Evolutionary conservation across 2,888 invertebrate species (phyloP), one percentile per base, ranked within the genome.

Genomic region (Corbicula japonica): DNA sequence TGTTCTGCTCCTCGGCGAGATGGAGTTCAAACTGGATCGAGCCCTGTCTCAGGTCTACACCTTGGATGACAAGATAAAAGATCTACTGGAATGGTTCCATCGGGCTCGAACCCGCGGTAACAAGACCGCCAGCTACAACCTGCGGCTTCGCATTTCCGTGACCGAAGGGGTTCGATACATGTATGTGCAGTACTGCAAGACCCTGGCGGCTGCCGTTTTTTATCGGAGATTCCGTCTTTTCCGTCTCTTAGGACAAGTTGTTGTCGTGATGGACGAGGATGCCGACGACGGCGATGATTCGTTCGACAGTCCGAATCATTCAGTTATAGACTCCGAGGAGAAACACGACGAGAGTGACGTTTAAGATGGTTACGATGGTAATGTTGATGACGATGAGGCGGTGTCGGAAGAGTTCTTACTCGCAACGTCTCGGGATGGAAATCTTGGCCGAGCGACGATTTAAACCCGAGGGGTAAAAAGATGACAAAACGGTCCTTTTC

Each of bases 121-220:
- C n/a, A 10, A 10, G 38, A 58, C 58, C 34, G 30, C 50, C 1
- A 10, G 34, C 23, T 21, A 8, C 5, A 69, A 34, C 48, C 34
- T 46, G 1, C 41, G 44, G 2, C 5, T 30, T 23, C 30, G 60
- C 1, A 58, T 69, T 21, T 48, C 58, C 32, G 60, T 69, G 2
- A 48, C 46, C 3, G 69, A 58, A 18, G 69, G 69, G 18, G 58
- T 69, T 12, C 58, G 69, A 15, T 46, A 60, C 60, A 69, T 69
- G 69, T 26, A 41, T 32, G 30, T 48, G 50, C 21, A 69, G 34
- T 69, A 56, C 58, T 26, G 46, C 44, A 15, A 26, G 23, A n/a
- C 34, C 1, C 30, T 38, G 21, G 58, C 38, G 15, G 48, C 6
- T 12, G 69, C 34, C 18, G 34, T 58, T 34, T 35, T 48, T 46